Conservation (phyloP, 2,797 vertebrate genomes). For the Astyanax mexicanus region DNA sequence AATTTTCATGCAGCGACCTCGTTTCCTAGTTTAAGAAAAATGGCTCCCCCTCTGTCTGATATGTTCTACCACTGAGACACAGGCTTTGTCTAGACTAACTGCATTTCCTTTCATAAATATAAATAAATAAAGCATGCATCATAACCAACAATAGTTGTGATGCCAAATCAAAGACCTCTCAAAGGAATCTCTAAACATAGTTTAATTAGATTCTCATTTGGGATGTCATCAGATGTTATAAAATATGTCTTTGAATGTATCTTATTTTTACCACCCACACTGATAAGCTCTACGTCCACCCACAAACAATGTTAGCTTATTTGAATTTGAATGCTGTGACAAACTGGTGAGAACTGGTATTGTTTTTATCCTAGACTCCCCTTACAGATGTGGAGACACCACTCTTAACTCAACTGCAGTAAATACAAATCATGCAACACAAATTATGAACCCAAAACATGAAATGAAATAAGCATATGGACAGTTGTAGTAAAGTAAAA, state of each 20-base stretch:
- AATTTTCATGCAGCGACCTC: background rate
- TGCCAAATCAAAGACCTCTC: too few relatives aligned
- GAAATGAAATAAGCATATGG: too few relatives aligned
- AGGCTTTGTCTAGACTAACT: background rate
- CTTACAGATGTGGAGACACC: too few relatives aligned
- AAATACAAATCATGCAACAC: too few relatives aligned
- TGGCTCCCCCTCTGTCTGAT: background rate
- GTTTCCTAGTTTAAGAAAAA: slow-evolving; percentile 3
- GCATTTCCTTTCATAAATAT: slow-evolving; percentile 3
- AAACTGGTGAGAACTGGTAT: too few relatives aligned
- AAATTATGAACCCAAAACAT: too few relatives aligned
- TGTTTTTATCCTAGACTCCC: too few relatives aligned
- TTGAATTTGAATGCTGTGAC: background rate
- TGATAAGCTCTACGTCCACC: too few relatives aligned
- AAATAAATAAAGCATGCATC: background rate
- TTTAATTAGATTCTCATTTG: background rate
- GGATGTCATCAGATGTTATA: background rate
- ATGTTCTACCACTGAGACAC: background rate
- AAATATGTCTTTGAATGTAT: background rate
- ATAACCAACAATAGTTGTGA: background rate
- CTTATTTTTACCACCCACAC: too few relatives aligned
- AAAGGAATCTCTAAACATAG: background rate
- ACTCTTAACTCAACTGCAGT: too few relatives aligned
- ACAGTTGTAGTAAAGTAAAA: too few relatives aligned
- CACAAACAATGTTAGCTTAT: too few relatives aligned